Conservation (phyloP, 1,140 invertebrate genomes). For the Steinernema khuongi region DNA sequence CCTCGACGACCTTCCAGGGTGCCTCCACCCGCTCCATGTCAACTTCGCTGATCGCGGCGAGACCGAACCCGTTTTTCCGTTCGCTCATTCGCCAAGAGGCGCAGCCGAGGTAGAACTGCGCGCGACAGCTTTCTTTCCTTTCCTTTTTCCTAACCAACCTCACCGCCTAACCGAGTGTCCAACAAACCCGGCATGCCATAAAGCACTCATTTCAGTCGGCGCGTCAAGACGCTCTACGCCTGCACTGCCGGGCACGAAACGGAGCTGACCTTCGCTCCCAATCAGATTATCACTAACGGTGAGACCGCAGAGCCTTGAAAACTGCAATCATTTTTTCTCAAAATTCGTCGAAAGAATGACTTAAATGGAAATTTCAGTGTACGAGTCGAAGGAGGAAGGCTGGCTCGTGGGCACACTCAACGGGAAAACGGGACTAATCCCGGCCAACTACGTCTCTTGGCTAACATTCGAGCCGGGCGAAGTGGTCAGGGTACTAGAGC, state of each 20-base stretch:
- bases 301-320: slow-evolving; percentile 61
- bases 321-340: slow-evolving; percentile 9
- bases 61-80: slow-evolving; percentile 20
- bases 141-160: slow-evolving; percentile 19
- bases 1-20: not conserved
- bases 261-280: slow-evolving; percentile 93
- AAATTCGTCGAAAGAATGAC: slow-evolving; percentile 2
- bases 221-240: slow-evolving; percentile 84
- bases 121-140: slow-evolving; percentile 18
- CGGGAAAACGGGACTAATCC: slow-evolving; percentile 85
- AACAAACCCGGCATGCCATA: slow-evolving; percentile 29
- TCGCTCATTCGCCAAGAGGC: slow-evolving; percentile 28
- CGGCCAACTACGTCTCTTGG: slow-evolving; percentile 90
- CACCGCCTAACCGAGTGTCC: not conserved
- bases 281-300: slow-evolving; percentile 95
- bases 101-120: slow-evolving; percentile 16
- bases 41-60: slow-evolving; percentile 25
- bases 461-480: slow-evolving; percentile 45
- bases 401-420: slow-evolving; percentile 91
- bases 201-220: slow-evolving; percentile 46
- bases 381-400: slow-evolving; percentile 81
- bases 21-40: slow-evolving; percentile 3
- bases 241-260: slow-evolving; percentile 91
- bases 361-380: slow-evolving; percentile 66
- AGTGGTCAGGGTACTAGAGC: too few species aligned